These are phyloP conservation scores for Rotaria magnacalcarata DNA, from an alignment of 2,888 invertebrate species.

Conservation along the genomic window DNA sequence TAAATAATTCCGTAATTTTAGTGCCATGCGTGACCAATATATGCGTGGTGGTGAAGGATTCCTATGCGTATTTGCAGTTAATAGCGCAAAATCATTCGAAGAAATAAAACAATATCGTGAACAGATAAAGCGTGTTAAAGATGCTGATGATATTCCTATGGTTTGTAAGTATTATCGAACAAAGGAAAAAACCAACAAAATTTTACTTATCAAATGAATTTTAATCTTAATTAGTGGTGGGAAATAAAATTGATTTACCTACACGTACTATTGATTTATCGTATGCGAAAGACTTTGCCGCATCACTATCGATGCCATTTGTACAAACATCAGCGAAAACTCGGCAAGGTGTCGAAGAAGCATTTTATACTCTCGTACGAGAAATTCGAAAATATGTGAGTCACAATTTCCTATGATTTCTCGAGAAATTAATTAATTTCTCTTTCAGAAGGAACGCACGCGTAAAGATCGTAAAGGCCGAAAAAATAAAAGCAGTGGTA, in stretches of 20 bases:
- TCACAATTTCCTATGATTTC: slow-evolving; percentile 40
- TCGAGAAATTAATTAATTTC: background rate
- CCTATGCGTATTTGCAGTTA: slow-evolving; percentile 94
- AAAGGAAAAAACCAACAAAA: no score
- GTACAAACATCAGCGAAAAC: slow-evolving; percentile 99
- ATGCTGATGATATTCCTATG: slow-evolving; percentile 98
- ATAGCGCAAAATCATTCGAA: slow-evolving; percentile 96
- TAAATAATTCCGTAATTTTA: slow-evolving; percentile 57
- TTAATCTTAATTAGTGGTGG: slow-evolving; percentile 68
- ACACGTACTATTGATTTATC: slow-evolving; percentile 87
- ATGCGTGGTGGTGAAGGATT: slow-evolving; percentile 99
- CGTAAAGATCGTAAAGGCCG: slow-evolving; percentile 3
- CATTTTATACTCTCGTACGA: slow-evolving; percentile 95
- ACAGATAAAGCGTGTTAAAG: slow-evolving; percentile 90
- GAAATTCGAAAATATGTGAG: slow-evolving; percentile 87
- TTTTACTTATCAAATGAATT: background rate
- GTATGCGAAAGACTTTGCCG: slow-evolving; percentile 86
- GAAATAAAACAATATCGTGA: slow-evolving; percentile 85
- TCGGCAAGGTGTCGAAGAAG: slow-evolving; percentile 97
- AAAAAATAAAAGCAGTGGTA: background rate
- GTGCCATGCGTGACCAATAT: slow-evolving; percentile 99
- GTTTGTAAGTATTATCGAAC: slow-evolving; percentile 66
- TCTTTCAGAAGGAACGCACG: slow-evolving; percentile 17
- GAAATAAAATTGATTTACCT: slow-evolving; percentile 96
- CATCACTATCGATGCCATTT: slow-evolving; percentile 90